Evolutionary conservation across 2,797 vertebrate genomes (phyloP), one percentile per base, ranked within the genome.

Genomic region (Odontamblyopus rebecca): DNA sequence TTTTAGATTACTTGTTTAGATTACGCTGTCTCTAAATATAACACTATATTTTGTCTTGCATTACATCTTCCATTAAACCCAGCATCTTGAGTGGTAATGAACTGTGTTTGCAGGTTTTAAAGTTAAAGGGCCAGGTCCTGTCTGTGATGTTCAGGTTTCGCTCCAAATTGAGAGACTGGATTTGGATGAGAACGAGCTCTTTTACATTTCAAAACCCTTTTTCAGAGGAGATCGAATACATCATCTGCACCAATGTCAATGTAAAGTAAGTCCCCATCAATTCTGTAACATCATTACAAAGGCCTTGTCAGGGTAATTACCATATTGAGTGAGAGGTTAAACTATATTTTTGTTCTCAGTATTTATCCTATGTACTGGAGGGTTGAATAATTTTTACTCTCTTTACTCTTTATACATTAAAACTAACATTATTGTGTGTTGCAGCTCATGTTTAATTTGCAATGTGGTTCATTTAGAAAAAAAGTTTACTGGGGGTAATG

Each of bases 191-290:
- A 85, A 99, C 97, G 61, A 99, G 97, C 92, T 98, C 96, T 35
- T 99, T 99, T 88, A 98, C 98, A 84, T 99, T 99, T 93, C 98
- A 99, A 93, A 99, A 99, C 89, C 98, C 98, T 0, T 99, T 97
- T 89, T 99, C 98, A 0, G 98, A 99, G 75, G 98, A 98, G 85
- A 98, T 99, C 0, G 98, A 99, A 86, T 99, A 99, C 84, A 97
- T 99, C 91, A 98, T 99, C 93, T 99, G 98, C 81, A 99, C 98
- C 89, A 99, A 98, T 82, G 95, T 97, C 88, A 98, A 95, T 1
- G 96, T 99, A 88, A 99, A 98, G 98, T 99, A 94, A 86, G 97
- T 95, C 65, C 64, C 16, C 5, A 18, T 13, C 35, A 15, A 51
- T 81, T 68, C 63, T 51, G 27, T 38, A 73, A 84, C 56, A 26